Base-by-base conservation (phyloP, 2,888 invertebrate species). In the Chaetoderma sp. region DNA sequence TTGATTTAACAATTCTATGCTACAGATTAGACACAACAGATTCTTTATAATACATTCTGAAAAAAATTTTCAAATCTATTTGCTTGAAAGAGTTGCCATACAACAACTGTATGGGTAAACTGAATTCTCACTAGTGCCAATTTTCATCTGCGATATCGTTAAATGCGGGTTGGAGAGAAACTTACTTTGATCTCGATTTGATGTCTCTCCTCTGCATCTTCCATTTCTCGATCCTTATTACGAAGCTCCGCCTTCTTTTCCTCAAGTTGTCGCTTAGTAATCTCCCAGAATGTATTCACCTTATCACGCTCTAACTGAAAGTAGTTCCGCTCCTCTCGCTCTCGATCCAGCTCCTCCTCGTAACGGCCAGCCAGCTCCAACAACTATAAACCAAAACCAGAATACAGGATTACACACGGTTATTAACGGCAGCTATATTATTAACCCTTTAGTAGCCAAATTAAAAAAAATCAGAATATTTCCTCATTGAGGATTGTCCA, bases 231-330 rank as follows among this genome's bases (percentile, higher is more conserved):
- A 83, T 96, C 93, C 86, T 93, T 93, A 78, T 92, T 91, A 77
- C 93, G 89, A 1, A 88, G 78, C 65, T 88, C 86, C 4, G 94
- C 92, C 82, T 92, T 91, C 13, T 91, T 91, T 88, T 95, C 94
- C 80, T 96, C 94, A 45, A 96, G 87, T 83, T 97, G 94, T 77
- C 93, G 92, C 73, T 94, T 91, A 0, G 96, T 94, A 60, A 97
- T 95, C 87, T 97, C 96, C 97, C 97, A 98, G 85, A 96, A 96
- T 3, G 94, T 94, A 74, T 95, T 90, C 18, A 97, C 83, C 66
- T 96, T 96, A 85, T 97, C 97, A 75, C 97, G 89, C 88, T 98
- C 98, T 78, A 97, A 86, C 87, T 97, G 97, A 80, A 96, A 97
- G 85, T 93, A 97, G 86, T 97, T 97, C 60, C 98, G 88, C 86